Evolutionary conservation across 2,888 invertebrate genomes (phyloP).

Genomic region (Platerodrilus igneus): DNA sequence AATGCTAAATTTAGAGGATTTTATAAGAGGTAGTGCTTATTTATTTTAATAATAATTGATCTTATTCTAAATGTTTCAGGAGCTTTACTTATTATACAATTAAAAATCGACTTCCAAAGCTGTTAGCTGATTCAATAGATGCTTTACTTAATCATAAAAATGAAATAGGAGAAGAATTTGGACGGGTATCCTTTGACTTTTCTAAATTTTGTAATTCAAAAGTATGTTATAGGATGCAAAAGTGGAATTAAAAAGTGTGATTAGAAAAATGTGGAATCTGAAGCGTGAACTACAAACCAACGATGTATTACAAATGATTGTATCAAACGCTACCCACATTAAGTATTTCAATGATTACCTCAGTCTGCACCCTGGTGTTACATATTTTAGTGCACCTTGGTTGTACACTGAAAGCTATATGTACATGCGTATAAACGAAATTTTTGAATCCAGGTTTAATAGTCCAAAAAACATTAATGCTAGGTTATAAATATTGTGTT

Average conservation of each 20-base stretch:
- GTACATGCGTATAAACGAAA: conserved; percentile 67
- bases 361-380: conserved; percentile 41
- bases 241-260: conserved; percentile 67
- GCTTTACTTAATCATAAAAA: conserved; percentile 66
- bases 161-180: conserved; percentile 55
- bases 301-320: conserved; percentile 64
- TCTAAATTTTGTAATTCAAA: conserved; percentile 3
- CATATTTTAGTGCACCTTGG: conserved; percentile 78
- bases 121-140: conserved; percentile 84
- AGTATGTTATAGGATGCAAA: conserved; percentile 55
- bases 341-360: conserved; percentile 68
- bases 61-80: conserved; percentile 51
- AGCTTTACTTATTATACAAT: conserved; percentile 83
- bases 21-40: conserved; percentile 54
- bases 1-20: conserved; percentile 58
- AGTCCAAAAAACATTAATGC: conserved; percentile 1
- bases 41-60: conserved; percentile 3
- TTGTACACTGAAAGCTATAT: conserved; percentile 89
- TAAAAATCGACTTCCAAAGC: conserved; percentile 80
- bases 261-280: conserved; percentile 73
- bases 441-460: conserved; percentile 62
- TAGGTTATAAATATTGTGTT: conserved; percentile 33
- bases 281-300: conserved; percentile 90
- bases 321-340: conserved; percentile 53
- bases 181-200: conserved; percentile 51